Evolutionary conservation across 2,888 invertebrate genomes (phyloP).

Genomic region (Eurois occulta): DNA sequence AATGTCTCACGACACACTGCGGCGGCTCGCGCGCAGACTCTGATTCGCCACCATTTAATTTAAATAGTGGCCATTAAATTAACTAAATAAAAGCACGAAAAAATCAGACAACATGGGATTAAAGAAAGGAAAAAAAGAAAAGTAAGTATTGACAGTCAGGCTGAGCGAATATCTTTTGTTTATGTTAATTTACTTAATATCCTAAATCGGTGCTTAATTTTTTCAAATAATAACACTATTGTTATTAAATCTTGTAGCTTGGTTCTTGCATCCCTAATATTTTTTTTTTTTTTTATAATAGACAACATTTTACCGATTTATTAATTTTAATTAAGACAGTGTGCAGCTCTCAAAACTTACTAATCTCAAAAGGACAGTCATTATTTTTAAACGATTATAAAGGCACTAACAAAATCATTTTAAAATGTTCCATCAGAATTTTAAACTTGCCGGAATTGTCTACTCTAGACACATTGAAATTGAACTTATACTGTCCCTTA

Average conservation of each 20-base stretch:
- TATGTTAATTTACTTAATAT: neutral
- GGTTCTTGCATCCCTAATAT: neutral
- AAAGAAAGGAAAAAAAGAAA: slow-evolving; percentile 31
- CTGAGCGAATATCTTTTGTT: slow-evolving; percentile 21
- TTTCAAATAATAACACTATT: neutral
- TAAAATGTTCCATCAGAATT: neutral
- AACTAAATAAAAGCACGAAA: neutral
- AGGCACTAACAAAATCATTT: neutral
- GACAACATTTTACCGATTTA: neutral
- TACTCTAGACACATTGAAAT: neutral
- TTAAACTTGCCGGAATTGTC: neutral
- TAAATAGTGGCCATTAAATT: slow-evolving; percentile 9
- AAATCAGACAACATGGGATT: slow-evolving; percentile 38
- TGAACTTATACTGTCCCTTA: too few relatives aligned
- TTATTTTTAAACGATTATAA: neutral
- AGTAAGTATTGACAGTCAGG: slow-evolving; percentile 32
- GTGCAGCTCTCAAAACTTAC: neutral
- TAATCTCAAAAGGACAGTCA: neutral
- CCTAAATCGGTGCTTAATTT: neutral
- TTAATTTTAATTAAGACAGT: neutral
- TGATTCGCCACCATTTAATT: neutral
- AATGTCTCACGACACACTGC: neutral
- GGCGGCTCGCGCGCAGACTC: neutral
- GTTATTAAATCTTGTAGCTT: neutral
- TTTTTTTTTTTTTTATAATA: neutral